A percentile compares a stretch with the other conserved stretches of the same genome.
Conservation (phyloP, 2,797 vertebrate species). For the Sebastes steindachneri region DNA sequence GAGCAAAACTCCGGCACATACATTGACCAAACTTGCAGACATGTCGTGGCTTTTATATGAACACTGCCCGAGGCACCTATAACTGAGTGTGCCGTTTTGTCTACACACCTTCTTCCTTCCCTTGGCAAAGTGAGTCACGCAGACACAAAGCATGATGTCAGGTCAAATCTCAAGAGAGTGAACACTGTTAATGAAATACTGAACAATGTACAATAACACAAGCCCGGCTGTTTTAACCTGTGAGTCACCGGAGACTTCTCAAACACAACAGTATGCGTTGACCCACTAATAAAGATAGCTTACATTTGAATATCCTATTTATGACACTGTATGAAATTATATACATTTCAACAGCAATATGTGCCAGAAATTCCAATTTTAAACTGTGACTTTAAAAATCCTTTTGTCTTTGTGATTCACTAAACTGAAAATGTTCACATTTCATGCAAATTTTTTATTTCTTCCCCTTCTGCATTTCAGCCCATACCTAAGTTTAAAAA, state of each 20-base stretch:
- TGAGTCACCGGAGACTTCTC: conserved; percentile 63
- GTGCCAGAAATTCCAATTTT: not conserved
- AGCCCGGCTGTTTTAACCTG: conserved; percentile 49
- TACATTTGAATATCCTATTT: not conserved
- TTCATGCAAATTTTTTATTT: conserved; percentile 71
- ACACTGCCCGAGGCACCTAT: conserved; percentile 68
- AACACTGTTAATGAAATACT: conserved; percentile 68
- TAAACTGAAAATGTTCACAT: conserved; percentile 55
- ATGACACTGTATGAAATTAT: not conserved
- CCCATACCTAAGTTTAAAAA: conserved; percentile 72
- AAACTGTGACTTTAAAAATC: not conserved
- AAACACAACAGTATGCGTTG: conserved; percentile 18
- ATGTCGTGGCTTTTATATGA: conserved; percentile 67
- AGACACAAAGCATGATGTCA: conserved; percentile 79
- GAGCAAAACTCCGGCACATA: conserved; percentile 69
- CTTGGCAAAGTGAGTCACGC: conserved; percentile 73
- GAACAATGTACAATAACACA: conserved; percentile 78
- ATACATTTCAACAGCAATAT: not conserved
- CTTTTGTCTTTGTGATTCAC: conserved; percentile 6
- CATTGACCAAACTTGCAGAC: conserved; percentile 72
- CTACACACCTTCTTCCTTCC: conserved; percentile 77
- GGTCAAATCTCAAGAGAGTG: conserved; percentile 66
- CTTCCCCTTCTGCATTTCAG: conserved; percentile 71
- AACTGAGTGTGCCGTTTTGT: conserved; percentile 60
- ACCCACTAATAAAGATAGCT: conserved; percentile 7